Conservation (phyloP, 2,888 invertebrate genomes). For the Apamea epomidion region DNA sequence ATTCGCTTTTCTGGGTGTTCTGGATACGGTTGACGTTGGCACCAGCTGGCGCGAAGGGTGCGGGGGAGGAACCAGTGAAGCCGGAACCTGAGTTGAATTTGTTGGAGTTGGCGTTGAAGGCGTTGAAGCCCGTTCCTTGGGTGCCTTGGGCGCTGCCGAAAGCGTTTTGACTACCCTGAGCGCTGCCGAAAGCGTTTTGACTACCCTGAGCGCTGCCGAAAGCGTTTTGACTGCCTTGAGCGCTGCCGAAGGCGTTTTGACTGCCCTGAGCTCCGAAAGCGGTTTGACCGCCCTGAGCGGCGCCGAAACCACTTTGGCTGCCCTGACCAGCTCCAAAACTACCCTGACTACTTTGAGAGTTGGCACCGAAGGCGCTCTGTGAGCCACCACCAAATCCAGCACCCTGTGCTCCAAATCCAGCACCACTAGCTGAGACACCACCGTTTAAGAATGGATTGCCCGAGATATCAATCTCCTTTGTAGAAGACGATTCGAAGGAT, state of each 20-base stretch:
- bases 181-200: conserved; percentile 1
- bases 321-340: conserved; percentile 43
- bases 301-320: conserved; percentile 17
- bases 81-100: conserved; percentile 75
- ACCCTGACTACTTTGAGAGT: conserved; percentile 29
- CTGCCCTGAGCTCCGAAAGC: conserved; percentile 21
- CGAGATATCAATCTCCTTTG: conserved; percentile 77
- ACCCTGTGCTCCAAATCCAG: conserved; percentile 49
- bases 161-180: conserved; percentile 8
- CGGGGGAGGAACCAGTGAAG: conserved; percentile 83
- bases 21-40: conserved; percentile 83
- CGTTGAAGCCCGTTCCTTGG: conserved; percentile 54
- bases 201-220: conserved; percentile 9
- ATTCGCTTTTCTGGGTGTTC: conserved; percentile 79
- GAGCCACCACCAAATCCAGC: conserved; percentile 55
- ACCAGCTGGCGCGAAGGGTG: conserved; percentile 82
- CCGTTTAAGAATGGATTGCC: conserved; percentile 82
- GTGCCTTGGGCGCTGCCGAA: conserved; percentile 23
- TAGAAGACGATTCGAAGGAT: conserved; percentile 39
- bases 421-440: conserved; percentile 55
- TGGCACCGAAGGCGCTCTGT: conserved; percentile 30
- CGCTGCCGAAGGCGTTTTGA: conserved; percentile 3
- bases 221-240: conserved; percentile 7
- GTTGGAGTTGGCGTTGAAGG: conserved; percentile 61
- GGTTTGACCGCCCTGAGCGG: conserved; percentile 9